Conservation (phyloP, 2,888 invertebrate species). For the Ephialtes manifestator region DNA sequence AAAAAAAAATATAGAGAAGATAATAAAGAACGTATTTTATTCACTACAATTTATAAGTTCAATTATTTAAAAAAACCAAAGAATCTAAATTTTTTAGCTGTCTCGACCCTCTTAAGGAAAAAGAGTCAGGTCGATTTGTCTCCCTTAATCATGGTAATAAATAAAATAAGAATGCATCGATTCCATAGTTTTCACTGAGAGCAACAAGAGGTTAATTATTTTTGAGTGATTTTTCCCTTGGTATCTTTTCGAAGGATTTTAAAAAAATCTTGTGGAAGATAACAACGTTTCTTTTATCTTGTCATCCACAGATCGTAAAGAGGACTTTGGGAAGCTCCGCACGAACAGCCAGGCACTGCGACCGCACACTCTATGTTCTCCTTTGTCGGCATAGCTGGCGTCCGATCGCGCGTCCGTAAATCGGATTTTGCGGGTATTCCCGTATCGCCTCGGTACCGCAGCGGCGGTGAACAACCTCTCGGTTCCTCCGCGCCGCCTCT, state of each 20-base stretch:
- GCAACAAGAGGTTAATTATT: conserved; percentile 9
- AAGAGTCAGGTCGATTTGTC: too few species aligned
- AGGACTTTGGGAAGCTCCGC: conserved; percentile 62
- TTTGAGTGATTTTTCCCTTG: conserved; percentile 18
- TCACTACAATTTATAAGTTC: too few species aligned
- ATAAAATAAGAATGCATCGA: too few species aligned
- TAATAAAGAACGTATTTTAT: too few species aligned
- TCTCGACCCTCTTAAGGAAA: too few species aligned
- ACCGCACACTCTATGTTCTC: conserved; percentile 17
- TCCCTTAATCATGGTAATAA: too few species aligned
- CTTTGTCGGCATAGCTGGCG: conserved; percentile 42
- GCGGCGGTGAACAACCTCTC: conserved; percentile 40
- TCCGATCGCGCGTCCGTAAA: conserved; percentile 68
- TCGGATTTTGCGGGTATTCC: conserved; percentile 69
- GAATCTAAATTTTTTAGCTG: too few species aligned
- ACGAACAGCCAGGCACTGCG: conserved; percentile 27
- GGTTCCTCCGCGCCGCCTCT: conserved; percentile 40
- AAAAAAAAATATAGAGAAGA: too few species aligned
- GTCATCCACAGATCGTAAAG: conserved; percentile 58
- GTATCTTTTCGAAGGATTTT: conserved; percentile 39
- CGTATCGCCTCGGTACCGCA: conserved; percentile 59
- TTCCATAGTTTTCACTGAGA: neutral
- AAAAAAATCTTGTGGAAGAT: conserved; percentile 53
- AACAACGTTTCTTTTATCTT: conserved; percentile 38
- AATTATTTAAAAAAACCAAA: too few species aligned